phyloP scores from a whole-genome alignment of 2,888 invertebrate genomes.

The Harpalus rufipes region DNA sequence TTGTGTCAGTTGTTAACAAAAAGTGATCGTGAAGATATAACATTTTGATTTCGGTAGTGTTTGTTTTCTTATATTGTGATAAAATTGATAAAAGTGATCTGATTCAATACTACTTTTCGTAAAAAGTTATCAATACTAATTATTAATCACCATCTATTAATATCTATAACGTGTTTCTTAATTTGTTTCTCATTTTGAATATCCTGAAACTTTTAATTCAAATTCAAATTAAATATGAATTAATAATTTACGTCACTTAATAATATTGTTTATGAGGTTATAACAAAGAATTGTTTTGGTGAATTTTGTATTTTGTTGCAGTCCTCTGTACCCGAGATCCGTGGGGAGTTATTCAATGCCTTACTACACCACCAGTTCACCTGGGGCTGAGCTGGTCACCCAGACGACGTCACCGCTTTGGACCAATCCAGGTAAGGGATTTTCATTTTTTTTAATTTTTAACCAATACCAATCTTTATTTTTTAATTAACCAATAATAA shows the following conservation, averaged over 20 bases:
- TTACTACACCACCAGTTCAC: slow-evolving; percentile 74
- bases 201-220: slow-evolving; percentile 23
- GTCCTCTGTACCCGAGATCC: slow-evolving; percentile 73
- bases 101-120: not conserved
- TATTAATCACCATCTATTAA: slow-evolving; percentile 27
- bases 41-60: not conserved
- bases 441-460: not conserved
- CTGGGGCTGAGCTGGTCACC: slow-evolving; percentile 72
- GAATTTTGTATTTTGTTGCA: slow-evolving; percentile 71
- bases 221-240: slow-evolving; percentile 48
- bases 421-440: slow-evolving; percentile 74
- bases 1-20: not conserved
- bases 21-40: slow-evolving; percentile 2
- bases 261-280: slow-evolving; percentile 27
- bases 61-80: slow-evolving; percentile 14
- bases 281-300: slow-evolving; percentile 14
- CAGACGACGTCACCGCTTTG: slow-evolving; percentile 73
- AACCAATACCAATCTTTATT: not conserved
- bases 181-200: slow-evolving; percentile 26
- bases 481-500: not conserved
- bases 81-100: not conserved
- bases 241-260: slow-evolving; percentile 44
- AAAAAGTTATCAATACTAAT: slow-evolving; percentile 1
- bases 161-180: slow-evolving; percentile 29
- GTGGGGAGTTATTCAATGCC: slow-evolving; percentile 69